These are phyloP conservation scores for Diabrotica virgifera DNA, from an alignment of 1,140 invertebrate genomes.

Conservation along the genomic window DNA sequence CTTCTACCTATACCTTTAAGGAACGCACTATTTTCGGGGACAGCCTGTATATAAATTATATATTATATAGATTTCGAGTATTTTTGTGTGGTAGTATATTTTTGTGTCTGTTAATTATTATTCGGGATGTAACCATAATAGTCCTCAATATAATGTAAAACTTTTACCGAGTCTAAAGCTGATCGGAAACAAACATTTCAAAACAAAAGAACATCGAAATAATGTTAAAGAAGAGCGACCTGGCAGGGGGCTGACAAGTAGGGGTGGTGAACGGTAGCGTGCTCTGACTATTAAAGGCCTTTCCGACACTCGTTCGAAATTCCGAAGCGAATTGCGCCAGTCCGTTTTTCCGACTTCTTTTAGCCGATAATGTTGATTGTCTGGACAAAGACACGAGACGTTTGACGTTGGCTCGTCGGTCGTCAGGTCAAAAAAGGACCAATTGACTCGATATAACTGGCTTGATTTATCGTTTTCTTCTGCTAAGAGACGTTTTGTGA, in stretches of 20 bases:
- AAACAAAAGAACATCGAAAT: neutral
- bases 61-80: too few relatives aligned
- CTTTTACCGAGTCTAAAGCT: neutral
- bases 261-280: slow-evolving; percentile 3
- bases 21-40: too few relatives aligned
- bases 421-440: slow-evolving; percentile 19
- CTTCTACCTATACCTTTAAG: too few relatives aligned
- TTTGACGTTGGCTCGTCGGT: slow-evolving; percentile 14
- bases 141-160: too few relatives aligned
- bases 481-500: slow-evolving; percentile 6
- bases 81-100: too few relatives aligned
- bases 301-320: slow-evolving; percentile 16
- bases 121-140: too few relatives aligned
- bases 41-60: too few relatives aligned
- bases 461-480: slow-evolving; percentile 21
- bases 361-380: slow-evolving; percentile 31
- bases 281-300: slow-evolving; percentile 11
- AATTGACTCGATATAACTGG: slow-evolving; percentile 26
- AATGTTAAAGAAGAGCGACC: slow-evolving; percentile 4
- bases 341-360: slow-evolving; percentile 22
- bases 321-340: slow-evolving; percentile 6
- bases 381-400: slow-evolving; percentile 28
- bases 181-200: neutral
- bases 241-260: slow-evolving; percentile 9
- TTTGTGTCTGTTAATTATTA: too few relatives aligned